Base-by-base conservation (phyloP, 2,113 vertebrate genomes). In the Anolis sagrei region DNA sequence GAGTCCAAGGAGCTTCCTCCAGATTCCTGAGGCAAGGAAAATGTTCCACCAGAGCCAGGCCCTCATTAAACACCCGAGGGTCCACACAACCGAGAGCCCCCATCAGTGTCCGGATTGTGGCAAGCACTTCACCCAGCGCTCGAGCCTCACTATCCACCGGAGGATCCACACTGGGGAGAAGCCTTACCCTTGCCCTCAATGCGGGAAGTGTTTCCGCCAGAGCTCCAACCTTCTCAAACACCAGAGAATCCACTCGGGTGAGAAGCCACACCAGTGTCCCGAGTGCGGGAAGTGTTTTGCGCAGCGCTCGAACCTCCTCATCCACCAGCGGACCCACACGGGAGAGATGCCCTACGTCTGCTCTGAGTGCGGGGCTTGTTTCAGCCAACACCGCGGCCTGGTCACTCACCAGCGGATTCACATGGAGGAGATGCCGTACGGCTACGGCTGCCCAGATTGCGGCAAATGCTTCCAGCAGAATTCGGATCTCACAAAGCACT, bases 401-500 rank as follows among this genome's bases (percentile, higher is more conserved):
- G 78, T 86, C 54, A 86, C 84, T 21, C 84, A 86, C 48, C 84
- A 80, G 69, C 32, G 84, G 14, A 86, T 86, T 54, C 84, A 86
- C 78, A 86, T 86, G 84, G 84, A 86, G 29, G 84, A 86, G 69
- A 81, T 86, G 69, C 84, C 78, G 1, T 86, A 51, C 2, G 84
- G 84, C 21, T 86, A 86, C 0, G 84, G 84, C 6, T 86, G 84
- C 14, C 84, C 84, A 0, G 77, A 86, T 23, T 86, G 84, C 8
- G 84, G 84, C 19, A 86, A 86, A 7, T 86, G 84, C 5, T 86
- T 86, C 78, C 84, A 86, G 19, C 84, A 86, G 39, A 86, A 86
- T 39, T 86, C 84, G 0, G 84, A 86, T 21, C 84, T 86, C 66
- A 86, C 84, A 0, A 86, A 86, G 13, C 84, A 86, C 16, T 5